Percentiles rank a stretch among this genome's conserved stretches.
phyloP scores from a whole-genome alignment of 2,888 invertebrate species.

The Dichetophora obliterata region DNA sequence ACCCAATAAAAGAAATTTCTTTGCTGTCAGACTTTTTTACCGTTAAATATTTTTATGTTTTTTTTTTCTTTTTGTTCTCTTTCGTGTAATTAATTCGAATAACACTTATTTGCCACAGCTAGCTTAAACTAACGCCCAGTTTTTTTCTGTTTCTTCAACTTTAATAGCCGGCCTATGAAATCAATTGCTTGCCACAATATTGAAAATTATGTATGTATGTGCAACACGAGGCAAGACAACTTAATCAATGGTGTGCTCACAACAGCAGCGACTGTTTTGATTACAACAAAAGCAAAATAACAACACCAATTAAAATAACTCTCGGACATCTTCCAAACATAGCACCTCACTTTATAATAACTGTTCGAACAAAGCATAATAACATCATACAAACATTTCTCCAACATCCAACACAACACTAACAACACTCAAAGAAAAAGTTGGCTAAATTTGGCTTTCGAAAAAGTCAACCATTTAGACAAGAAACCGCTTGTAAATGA shows the following conservation, averaged over 20 bases:
- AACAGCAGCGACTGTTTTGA: background rate
- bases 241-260: conserved; percentile 25
- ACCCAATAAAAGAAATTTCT: conserved; percentile 2
- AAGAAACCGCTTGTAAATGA: too few relatives aligned
- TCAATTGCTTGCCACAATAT: conserved; percentile 28
- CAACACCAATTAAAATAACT: conserved; percentile 28
- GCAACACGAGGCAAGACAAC: conserved; percentile 32
- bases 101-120: background rate
- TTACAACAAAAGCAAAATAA: conserved; percentile 19
- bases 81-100: conserved; percentile 15
- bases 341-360: conserved; percentile 22
- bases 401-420: background rate
- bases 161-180: conserved; percentile 6
- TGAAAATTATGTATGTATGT: conserved; percentile 34
- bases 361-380: conserved; percentile 9
- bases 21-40: background rate
- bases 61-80: background rate
- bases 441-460: too few relatives aligned
- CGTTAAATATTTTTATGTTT: background rate
- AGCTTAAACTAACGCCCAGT: background rate
- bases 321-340: background rate
- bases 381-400: background rate
- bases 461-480: too few relatives aligned
- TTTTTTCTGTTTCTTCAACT: background rate
- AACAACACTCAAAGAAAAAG: background rate